Evolutionary conservation across 2,113 vertebrate genomes (phyloP), one percentile per base, ranked within the genome.

Genomic region (Phylloscopus trochiloides): DNA sequence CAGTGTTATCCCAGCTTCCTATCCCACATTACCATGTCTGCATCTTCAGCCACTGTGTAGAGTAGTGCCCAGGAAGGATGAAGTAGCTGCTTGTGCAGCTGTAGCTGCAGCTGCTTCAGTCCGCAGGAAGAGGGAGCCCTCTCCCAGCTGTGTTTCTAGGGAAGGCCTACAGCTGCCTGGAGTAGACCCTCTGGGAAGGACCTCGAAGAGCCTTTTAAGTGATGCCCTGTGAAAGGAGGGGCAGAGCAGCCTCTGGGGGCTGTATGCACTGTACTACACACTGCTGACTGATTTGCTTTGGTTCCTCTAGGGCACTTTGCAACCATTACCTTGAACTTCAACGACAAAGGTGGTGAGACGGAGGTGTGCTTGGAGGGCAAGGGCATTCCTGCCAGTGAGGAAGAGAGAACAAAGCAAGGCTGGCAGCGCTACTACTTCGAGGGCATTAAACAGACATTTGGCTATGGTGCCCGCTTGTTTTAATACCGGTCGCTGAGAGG

Each of bases 361-460:
- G 98, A 98, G 94, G 96, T 99, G 63, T 96, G 88, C 85, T 97
- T 99, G 97, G 98, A 99, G 90, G 99, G 98, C 77, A 97, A 96
- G 38, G 99, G 98, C 14, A 95, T 99, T 67, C 99, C 99, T 36
- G 97, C 97, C 29, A 98, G 96, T 0, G 98, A 99, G 97, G 99
- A 99, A 83, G 99, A 99, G 87, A 95, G 98, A 93, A 99, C 99
- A 76, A 98, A 98, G 93, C 98, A 99, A 97, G 99, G 99, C 79
- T 99, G 99, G 99, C 98, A 97, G 94, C 98, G 98, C 88, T 99
- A 99, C 93, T 99, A 99, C 96, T 99, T 99, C 4, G 98, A 99
- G 92, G 98, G 99, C 97, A 99, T 99, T 95, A 99, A 99, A 98
- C 99, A 99, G 98, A 99, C 99, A 19, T 99, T 99, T 94, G 99